Conservation (phyloP, 92 coral and sea anemone species). For the Micromussa lordhowensis region DNA sequence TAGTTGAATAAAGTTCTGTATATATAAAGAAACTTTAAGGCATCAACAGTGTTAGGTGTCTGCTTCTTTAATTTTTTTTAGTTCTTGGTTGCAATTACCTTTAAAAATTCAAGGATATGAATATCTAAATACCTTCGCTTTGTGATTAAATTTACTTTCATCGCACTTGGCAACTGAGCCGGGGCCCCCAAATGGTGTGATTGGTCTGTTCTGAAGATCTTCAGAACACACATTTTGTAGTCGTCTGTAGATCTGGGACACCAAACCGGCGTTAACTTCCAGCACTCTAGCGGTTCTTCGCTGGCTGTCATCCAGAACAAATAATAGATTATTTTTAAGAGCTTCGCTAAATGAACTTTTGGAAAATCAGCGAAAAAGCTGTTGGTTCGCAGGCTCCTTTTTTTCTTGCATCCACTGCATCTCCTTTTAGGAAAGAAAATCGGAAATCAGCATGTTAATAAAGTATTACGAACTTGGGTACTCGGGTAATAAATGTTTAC, state of each 20-base stretch:
- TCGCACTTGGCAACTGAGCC: background rate
- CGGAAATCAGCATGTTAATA: too few species aligned
- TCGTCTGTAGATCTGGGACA: background rate
- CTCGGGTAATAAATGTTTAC: too few species aligned
- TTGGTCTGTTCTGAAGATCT: background rate
- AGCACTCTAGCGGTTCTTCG: background rate
- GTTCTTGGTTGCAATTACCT: background rate
- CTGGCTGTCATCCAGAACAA: background rate
- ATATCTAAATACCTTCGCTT: background rate
- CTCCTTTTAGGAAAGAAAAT: background rate
- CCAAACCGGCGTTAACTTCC: background rate
- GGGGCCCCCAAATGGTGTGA: conserved; percentile 2
- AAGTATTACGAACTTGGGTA: too few species aligned
- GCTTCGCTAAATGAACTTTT: background rate
- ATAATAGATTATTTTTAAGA: background rate
- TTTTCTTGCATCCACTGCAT: conserved; percentile 12
- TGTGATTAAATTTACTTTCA: too few species aligned
- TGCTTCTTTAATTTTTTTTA: background rate
- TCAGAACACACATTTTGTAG: background rate
- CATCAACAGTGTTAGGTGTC: too few species aligned
- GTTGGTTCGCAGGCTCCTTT: conserved; percentile 3
- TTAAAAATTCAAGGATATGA: too few species aligned
- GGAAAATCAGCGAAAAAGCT: conserved; percentile 13
- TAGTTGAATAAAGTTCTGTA: too few species aligned
- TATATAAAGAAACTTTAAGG: too few species aligned